A percentile compares a stretch with the other conserved stretches of the same genome.
Conservation (phyloP, 30 jellyfish, hydroid and myxozoan genomes). For the Chironex yamaguchii region DNA sequence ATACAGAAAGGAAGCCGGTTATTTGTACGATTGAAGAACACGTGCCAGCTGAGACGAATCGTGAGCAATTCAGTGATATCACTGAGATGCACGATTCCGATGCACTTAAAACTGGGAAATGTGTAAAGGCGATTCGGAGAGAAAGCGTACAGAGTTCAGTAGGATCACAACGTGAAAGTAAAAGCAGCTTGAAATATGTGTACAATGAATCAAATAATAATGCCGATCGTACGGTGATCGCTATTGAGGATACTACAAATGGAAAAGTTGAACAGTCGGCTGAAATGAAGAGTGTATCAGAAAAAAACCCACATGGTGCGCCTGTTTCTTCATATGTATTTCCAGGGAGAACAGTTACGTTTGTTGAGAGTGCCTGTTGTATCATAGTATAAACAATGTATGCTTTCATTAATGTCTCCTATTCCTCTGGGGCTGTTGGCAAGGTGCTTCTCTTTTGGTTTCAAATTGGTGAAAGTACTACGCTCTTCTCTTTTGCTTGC, state of each 20-base stretch:
- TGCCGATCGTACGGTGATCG: background rate
- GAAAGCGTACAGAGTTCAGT: slow-evolving; percentile 5
- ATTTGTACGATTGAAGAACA: background rate
- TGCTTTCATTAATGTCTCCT: no score
- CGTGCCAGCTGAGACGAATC: background rate
- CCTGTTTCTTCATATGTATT: background rate
- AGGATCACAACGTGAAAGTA: slow-evolving; percentile 57
- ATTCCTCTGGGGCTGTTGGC: no score
- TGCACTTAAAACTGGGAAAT: slow-evolving; percentile 58
- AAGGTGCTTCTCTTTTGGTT: no score
- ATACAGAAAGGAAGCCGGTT: background rate
- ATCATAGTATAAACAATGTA: no score
- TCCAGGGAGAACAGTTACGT: background rate
- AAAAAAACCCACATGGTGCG: background rate
- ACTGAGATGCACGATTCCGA: slow-evolving; percentile 3
- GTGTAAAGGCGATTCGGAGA: slow-evolving; percentile 17
- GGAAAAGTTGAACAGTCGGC: background rate
- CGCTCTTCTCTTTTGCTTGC: no score
- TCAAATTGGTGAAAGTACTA: no score
- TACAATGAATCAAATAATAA: slow-evolving; percentile 40
- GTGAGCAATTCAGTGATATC: background rate
- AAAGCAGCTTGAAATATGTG: slow-evolving; percentile 64
- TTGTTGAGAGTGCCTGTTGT: background rate
- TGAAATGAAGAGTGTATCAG: background rate
- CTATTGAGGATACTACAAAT: background rate